Evolutionary conservation across 1,140 invertebrate genomes (phyloP).

Genomic region (Lineus longissimus): DNA sequence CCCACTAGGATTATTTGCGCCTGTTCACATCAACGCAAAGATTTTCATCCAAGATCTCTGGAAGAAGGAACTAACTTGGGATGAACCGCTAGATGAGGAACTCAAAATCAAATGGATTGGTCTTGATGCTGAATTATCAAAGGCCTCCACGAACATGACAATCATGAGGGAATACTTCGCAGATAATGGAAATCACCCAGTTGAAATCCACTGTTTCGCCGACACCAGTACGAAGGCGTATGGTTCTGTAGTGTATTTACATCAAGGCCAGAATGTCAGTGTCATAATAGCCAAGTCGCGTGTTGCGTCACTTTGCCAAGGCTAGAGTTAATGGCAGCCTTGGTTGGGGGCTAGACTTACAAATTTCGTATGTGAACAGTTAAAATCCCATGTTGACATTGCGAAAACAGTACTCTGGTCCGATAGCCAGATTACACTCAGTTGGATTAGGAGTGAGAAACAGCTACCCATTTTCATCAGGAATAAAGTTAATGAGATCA

Average conservation of each 20-base stretch:
- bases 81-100: conserved; percentile 33
- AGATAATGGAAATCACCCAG: neutral
- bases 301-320: conserved; percentile 1
- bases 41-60: conserved; percentile 53
- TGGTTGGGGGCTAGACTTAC: neutral
- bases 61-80: conserved; percentile 47
- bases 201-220: neutral
- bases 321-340: conserved; percentile 6
- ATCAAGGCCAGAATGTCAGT: neutral
- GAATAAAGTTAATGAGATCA: neutral
- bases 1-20: conserved; percentile 52
- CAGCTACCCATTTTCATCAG: neutral
- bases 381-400: neutral
- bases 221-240: conserved; percentile 6
- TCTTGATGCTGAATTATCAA: conserved; percentile 1
- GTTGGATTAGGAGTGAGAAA: conserved; percentile 4
- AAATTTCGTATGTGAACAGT: neutral
- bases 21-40: conserved; percentile 47
- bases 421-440: conserved; percentile 8
- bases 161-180: neutral
- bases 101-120: conserved; percentile 19
- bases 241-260: neutral
- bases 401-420: conserved; percentile 4
- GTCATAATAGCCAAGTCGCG: conserved; percentile 8
- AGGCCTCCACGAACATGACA: neutral